Conservation (phyloP, 2,797 vertebrate species). For the Coregonus sp. region DNA sequence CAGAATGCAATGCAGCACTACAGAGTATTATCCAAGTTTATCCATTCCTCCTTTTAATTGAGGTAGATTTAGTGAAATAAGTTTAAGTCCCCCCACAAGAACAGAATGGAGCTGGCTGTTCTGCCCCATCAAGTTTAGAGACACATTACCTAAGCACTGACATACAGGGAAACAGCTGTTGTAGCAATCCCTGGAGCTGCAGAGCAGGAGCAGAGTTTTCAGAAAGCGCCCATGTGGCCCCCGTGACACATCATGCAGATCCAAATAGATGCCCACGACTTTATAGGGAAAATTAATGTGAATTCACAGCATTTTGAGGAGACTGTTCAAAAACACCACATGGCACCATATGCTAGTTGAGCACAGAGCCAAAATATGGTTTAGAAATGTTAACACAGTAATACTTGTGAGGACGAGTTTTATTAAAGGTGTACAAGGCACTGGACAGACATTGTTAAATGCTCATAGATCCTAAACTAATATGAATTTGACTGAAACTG, state of each 20-base stretch:
- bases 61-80: conserved; percentile 6
- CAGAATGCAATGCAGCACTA: background rate
- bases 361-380: conserved; percentile 44
- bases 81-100: conserved; percentile 29
- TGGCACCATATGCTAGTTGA: conserved; percentile 68
- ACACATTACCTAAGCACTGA: conserved; percentile 58
- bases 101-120: conserved; percentile 57
- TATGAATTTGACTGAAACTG: background rate
- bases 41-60: background rate
- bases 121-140: conserved; percentile 64
- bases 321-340: conserved; percentile 64
- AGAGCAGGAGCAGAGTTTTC: conserved; percentile 46
- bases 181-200: conserved; percentile 44
- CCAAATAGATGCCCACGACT: conserved; percentile 64
- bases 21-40: background rate
- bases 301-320: conserved; percentile 64
- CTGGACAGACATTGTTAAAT: conserved; percentile 21
- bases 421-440: conserved; percentile 45
- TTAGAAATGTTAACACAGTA: conserved; percentile 59
- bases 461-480: background rate
- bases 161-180: conserved; percentile 67
- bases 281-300: conserved; percentile 59
- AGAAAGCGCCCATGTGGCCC: conserved; percentile 56
- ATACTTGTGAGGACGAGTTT: conserved; percentile 49
- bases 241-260: conserved; percentile 68